Evolutionary conservation across 1,140 invertebrate species (phyloP).

Genomic region (Drosophila nebulosa): DNA sequence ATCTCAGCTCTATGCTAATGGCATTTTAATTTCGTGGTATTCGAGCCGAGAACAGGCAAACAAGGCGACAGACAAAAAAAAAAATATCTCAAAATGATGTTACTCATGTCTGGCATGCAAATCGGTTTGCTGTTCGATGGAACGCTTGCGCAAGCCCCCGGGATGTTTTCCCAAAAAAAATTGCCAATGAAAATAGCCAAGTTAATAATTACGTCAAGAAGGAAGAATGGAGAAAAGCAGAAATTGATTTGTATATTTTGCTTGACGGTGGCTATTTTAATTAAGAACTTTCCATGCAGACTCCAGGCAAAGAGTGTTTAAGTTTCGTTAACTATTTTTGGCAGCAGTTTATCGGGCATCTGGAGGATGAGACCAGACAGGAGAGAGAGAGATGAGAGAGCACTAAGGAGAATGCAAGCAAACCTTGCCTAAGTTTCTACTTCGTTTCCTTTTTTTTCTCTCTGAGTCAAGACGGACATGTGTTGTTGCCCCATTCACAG

Average conservation of each 20-base stretch:
- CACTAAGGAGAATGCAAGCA: conserved; percentile 11
- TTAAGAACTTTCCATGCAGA: conserved; percentile 45
- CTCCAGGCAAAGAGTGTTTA: not conserved
- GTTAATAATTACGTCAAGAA: conserved; percentile 34
- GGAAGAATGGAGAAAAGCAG: not conserved
- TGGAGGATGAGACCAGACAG: not conserved
- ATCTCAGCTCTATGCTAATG: conserved; percentile 59
- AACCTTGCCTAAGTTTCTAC: conserved; percentile 28
- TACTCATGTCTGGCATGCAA: not conserved
- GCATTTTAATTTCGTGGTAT: conserved; percentile 68
- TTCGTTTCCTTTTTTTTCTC: not conserved
- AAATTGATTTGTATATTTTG: conserved; percentile 21
- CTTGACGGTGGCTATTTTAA: conserved; percentile 34
- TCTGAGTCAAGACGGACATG: not conserved
- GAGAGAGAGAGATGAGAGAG: not conserved
- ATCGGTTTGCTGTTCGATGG: not conserved
- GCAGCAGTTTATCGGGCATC: not conserved
- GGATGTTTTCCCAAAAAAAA: conserved; percentile 20
- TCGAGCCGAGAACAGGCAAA: not conserved
- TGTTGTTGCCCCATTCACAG: conserved; percentile 24
- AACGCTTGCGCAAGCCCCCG: not conserved
- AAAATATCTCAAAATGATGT: conserved; percentile 17
- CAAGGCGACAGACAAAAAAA: conserved; percentile 16
- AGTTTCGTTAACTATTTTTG: not conserved
- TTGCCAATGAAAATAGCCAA: conserved; percentile 33